Base-by-base conservation (phyloP, 1,140 invertebrate species). In the Helicoverpa armigera region DNA sequence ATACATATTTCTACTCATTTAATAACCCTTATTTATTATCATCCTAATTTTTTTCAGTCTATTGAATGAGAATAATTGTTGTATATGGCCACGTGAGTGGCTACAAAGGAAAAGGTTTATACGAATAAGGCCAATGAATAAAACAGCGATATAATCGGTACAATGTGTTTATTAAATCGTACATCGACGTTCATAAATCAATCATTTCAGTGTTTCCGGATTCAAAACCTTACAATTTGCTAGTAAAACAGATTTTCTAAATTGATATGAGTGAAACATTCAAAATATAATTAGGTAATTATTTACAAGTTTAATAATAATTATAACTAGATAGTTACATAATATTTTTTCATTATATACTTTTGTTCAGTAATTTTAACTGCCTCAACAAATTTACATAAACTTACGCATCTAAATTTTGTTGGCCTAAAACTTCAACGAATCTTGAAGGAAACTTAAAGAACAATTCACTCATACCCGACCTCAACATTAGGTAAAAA, bases 241-340 rank as follows among this genome's bases (percentile, higher is more conserved):
- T 92, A 92, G 89, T 90, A 92, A 92, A 90, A 89, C 90, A 89
- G 85, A 88, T 92, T 90, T 85, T 90, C 90, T 91, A 92, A 86
- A 88, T 92, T 94, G 92, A 94, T 93, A 94, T 94, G 92, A 94
- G 90, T 90, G 87, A 90, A 90, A 94, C 89, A 88, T 94, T 91
- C 80, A 89, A 93, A 94, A 92, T 89, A 93, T 93, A 90, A 94
- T 87, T 89, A 89, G 89, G 75, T 92, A 93, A 91, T 72, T 92
- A 94, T 94, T 91, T 94, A 94, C 92, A 94, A 84, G 83, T 69
- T 87, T 87, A 84, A 82, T 86, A 84, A 84, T 89, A 83, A 83
- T 88, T 88, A 88, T 85, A 87, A 84, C 88, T 91, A 89, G 75
- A 82, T 85, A 88, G 76, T 75, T 86, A 87, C 82, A 83, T 79